Conservation (phyloP, 2,888 invertebrate genomes). For the Ypsolopha sequella region DNA sequence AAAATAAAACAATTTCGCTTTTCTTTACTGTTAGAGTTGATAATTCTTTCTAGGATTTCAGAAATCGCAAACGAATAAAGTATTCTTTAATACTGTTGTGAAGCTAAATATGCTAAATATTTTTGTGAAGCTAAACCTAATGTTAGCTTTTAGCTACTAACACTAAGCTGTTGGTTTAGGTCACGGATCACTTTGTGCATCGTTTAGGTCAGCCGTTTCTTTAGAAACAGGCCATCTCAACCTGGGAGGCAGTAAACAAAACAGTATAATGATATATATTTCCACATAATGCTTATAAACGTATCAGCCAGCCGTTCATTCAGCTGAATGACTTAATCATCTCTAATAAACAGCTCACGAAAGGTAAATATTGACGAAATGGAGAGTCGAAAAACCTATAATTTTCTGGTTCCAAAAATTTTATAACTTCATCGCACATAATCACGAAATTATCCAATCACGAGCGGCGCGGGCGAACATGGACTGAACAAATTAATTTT, state of each 20-base stretch:
- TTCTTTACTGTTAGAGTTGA: neutral
- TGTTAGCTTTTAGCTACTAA: too few species aligned
- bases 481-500: slow-evolving; percentile 23
- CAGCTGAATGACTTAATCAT: slow-evolving; percentile 30
- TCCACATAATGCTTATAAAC: slow-evolving; percentile 9
- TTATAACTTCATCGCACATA: slow-evolving; percentile 57
- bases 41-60: too few species aligned
- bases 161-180: too few species aligned
- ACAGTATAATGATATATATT: neutral
- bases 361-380: slow-evolving; percentile 48
- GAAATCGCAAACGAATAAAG: too few species aligned
- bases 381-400: slow-evolving; percentile 37
- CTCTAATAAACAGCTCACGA: slow-evolving; percentile 33
- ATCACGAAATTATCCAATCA: slow-evolving; percentile 46
- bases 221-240: too few species aligned
- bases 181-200: too few species aligned
- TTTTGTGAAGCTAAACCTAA: too few species aligned
- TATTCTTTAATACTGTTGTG: too few species aligned
- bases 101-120: too few species aligned
- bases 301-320: slow-evolving; percentile 8
- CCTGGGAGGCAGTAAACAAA: neutral
- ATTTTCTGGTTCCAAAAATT: slow-evolving; percentile 43
- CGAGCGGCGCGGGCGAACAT: slow-evolving; percentile 19
- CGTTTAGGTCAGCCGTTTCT: too few species aligned
- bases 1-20: neutral